Conservation (phyloP, 2,888 invertebrate species). For the Zele albiditarsus region DNA sequence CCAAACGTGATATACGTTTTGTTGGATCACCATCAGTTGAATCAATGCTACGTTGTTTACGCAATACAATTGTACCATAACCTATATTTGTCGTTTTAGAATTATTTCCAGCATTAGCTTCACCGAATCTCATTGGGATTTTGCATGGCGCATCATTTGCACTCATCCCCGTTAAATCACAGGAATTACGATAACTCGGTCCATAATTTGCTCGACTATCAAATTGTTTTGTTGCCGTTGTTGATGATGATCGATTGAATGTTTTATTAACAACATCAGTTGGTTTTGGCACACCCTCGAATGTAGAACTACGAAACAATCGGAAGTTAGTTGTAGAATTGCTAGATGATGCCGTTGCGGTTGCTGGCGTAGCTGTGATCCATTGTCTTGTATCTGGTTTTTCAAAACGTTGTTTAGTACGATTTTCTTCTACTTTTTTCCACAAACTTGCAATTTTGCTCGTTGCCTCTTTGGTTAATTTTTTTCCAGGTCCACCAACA, state of each 20-base stretch:
- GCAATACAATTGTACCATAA: constrained; percentile 53
- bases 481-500: constrained; percentile 60
- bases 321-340: constrained; percentile 55
- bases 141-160: constrained; percentile 59
- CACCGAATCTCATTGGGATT: constrained; percentile 60
- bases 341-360: constrained; percentile 54
- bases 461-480: constrained; percentile 78
- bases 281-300: constrained; percentile 74
- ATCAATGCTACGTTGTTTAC: constrained; percentile 56
- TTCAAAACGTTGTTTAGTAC: constrained; percentile 75
- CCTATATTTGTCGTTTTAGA: constrained; percentile 42
- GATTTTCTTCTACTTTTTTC: constrained; percentile 84
- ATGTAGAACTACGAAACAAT: constrained; percentile 79
- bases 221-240: constrained; percentile 19
- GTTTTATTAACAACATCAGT: constrained; percentile 33
- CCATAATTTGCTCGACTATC: constrained; percentile 43
- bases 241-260: constrained; percentile 36
- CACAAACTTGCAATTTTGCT: constrained; percentile 88
- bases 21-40: constrained; percentile 62
- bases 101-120: constrained; percentile 42
- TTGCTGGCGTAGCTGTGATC: constrained; percentile 72
- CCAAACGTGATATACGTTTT: constrained; percentile 74
- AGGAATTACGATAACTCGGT: constrained; percentile 63
- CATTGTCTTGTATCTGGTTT: constrained; percentile 78
- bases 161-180: constrained; percentile 63